These are phyloP conservation scores for Acrossocheilus wenchowensis DNA, from an alignment of 2,797 vertebrate genomes.

Conservation along the genomic window DNA sequence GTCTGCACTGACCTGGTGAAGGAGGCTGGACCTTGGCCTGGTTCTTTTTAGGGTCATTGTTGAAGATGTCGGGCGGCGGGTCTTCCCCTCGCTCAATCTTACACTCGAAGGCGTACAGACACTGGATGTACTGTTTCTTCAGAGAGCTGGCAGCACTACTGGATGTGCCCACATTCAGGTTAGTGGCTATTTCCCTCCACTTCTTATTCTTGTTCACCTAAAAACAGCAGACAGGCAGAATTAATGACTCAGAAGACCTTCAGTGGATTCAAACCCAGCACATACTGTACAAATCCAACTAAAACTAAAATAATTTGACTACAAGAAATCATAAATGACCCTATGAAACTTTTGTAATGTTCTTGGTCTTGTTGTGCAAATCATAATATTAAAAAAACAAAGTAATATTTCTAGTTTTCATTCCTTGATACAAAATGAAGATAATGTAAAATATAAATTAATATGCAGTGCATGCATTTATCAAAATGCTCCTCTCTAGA, in stretches of 20 bases:
- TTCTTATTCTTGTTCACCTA: constrained; percentile 99
- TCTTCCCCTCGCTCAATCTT: constrained; percentile 98
- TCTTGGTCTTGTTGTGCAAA: constrained; percentile 43
- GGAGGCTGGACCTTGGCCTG: constrained; percentile 97
- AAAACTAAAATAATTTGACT: neutral
- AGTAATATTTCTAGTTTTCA: neutral
- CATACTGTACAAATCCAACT: neutral
- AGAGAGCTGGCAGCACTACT: constrained; percentile 98
- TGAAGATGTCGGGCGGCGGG: constrained; percentile 94
- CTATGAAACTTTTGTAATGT: neutral
- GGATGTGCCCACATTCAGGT: constrained; percentile 97
- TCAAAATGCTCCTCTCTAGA: neutral
- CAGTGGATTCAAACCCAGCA: neutral
- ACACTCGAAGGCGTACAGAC: constrained; percentile 98
- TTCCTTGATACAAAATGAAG: neutral
- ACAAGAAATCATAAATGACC: neutral
- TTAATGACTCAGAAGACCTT: neutral
- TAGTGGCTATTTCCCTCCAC: constrained; percentile 96
- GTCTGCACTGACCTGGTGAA: constrained; percentile 89
- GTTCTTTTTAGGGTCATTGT: constrained; percentile 94
- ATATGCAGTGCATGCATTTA: neutral
- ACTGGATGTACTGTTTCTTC: constrained; percentile 99
- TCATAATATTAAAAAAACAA: neutral
- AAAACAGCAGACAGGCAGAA: neutral
- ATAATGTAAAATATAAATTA: neutral